Evolutionary conservation across 2,797 vertebrate genomes (phyloP).

Genomic region (Crotalus adamanteus): DNA sequence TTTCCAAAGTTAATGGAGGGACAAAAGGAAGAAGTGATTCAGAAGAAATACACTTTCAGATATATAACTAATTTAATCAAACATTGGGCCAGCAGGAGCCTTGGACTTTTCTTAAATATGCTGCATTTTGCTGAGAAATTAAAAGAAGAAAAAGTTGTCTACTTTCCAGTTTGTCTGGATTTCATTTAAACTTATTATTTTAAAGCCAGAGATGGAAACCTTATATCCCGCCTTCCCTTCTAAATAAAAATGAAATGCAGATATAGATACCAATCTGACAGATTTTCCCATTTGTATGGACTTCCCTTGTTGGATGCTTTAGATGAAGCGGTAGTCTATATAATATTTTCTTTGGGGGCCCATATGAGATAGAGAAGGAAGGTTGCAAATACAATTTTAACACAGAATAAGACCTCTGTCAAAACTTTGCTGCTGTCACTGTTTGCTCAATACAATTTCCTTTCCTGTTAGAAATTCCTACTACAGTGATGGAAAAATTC

Average conservation of each 20-base stretch:
- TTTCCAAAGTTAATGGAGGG: background rate
- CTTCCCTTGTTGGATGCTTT: slow-evolving; percentile 30
- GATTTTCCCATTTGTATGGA: slow-evolving; percentile 44
- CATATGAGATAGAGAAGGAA: background rate
- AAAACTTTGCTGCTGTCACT: slow-evolving; percentile 54
- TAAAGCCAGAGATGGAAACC: slow-evolving; percentile 40
- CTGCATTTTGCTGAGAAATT: slow-evolving; percentile 29
- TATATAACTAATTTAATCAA: slow-evolving; percentile 14
- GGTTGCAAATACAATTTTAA: slow-evolving; percentile 10
- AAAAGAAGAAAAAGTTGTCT: slow-evolving; percentile 31
- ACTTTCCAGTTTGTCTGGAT: slow-evolving; percentile 43
- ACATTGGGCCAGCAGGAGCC: slow-evolving; percentile 11
- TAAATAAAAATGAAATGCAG: slow-evolving; percentile 42
- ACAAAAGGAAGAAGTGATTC: background rate
- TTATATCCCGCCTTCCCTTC: background rate
- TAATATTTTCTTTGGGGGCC: slow-evolving; percentile 43
- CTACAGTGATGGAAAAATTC: slow-evolving; percentile 35
- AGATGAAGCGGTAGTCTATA: slow-evolving; percentile 27
- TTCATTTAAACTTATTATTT: slow-evolving; percentile 49
- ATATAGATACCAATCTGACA: slow-evolving; percentile 33
- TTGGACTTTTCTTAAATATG: slow-evolving; percentile 5
- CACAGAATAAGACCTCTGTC: slow-evolving; percentile 52
- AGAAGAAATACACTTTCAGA: slow-evolving; percentile 18
- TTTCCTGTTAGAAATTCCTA: slow-evolving; percentile 48
- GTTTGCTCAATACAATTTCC: slow-evolving; percentile 59